Percentiles rank a stretch among this genome's conserved stretches.
Evolutionary conservation across 2,113 vertebrate genomes (phyloP).

Genomic region (Neolamprologus modestus): DNA sequence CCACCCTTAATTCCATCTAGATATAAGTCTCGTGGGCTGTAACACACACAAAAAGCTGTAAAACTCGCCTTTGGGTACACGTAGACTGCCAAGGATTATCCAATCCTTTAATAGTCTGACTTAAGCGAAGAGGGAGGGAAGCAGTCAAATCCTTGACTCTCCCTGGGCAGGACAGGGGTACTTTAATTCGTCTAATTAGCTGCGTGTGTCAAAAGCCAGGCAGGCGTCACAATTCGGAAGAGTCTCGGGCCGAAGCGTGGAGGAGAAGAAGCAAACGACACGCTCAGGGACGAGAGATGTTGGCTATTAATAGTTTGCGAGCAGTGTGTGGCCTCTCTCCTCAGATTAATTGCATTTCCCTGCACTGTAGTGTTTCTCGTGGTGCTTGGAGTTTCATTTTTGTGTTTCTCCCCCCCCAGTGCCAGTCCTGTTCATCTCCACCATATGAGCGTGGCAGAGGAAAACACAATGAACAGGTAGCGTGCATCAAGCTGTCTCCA

Average conservation of each 20-base stretch:
- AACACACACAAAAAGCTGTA: neutral
- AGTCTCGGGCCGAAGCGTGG: neutral
- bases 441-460: neutral
- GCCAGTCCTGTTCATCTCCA: neutral
- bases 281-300: neutral
- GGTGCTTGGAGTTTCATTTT: neutral
- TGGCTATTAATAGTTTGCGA: constrained; percentile 37
- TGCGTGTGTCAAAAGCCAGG: neutral
- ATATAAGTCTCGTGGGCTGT: neutral
- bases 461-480: neutral
- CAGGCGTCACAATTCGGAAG: neutral
- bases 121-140: neutral
- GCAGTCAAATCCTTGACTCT: neutral
- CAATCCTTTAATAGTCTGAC: constrained; percentile 1
- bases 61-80: neutral
- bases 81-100: neutral
- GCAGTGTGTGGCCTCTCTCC: neutral
- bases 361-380: neutral
- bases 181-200: neutral
- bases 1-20: neutral
- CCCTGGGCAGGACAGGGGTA: neutral
- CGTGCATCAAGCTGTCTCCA: neutral
- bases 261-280: neutral
- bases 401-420: neutral
- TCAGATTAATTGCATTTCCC: constrained; percentile 25